Percentiles rank a stretch among this genome's conserved stretches.
phyloP scores from a whole-genome alignment of 2,888 invertebrate genomes.

The Ectobius pallidus region DNA sequence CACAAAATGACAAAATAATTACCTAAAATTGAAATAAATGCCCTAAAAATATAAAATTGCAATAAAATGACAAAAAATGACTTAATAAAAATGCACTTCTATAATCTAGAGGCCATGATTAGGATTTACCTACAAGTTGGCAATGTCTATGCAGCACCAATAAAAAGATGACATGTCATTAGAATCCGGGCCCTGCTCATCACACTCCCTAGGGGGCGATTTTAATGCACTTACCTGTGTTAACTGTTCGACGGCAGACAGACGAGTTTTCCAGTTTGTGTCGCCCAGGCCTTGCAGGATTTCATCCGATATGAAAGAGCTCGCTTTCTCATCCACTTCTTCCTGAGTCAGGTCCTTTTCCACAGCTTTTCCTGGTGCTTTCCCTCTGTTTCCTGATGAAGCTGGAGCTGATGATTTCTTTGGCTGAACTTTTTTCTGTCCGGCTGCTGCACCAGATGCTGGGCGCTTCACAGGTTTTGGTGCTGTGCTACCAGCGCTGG shows the following conservation, averaged over 20 bases:
- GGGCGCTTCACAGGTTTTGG: constrained; percentile 62
- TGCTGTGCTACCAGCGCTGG: constrained; percentile 56
- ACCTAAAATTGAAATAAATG: too few species aligned
- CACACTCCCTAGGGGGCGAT: too few species aligned
- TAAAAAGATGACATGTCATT: too few species aligned
- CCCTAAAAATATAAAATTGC: too few species aligned
- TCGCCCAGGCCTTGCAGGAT: constrained; percentile 72
- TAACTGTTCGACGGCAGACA: constrained; percentile 77
- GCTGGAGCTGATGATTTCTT: constrained; percentile 38
- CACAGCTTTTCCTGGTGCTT: constrained; percentile 50
- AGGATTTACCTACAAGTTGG: too few species aligned
- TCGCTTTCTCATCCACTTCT: constrained; percentile 76
- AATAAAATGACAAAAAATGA: too few species aligned
- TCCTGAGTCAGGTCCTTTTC: constrained; percentile 77
- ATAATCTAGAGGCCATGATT: too few species aligned
- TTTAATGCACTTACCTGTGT: too few species aligned
- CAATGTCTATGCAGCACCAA: too few species aligned
- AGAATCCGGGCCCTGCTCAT: too few species aligned
- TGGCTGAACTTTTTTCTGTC: constrained; percentile 50
- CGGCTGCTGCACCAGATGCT: constrained; percentile 48
- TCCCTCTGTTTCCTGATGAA: constrained; percentile 42
- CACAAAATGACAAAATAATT: too few species aligned
- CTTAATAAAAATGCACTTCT: too few species aligned
- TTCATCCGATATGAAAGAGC: constrained; percentile 68
- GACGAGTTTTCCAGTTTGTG: constrained; percentile 84